Percentiles rank a stretch among this genome's conserved stretches.
Evolutionary conservation across 2,113 vertebrate species (phyloP).

Genomic region (Sceloporus tristichus): DNA sequence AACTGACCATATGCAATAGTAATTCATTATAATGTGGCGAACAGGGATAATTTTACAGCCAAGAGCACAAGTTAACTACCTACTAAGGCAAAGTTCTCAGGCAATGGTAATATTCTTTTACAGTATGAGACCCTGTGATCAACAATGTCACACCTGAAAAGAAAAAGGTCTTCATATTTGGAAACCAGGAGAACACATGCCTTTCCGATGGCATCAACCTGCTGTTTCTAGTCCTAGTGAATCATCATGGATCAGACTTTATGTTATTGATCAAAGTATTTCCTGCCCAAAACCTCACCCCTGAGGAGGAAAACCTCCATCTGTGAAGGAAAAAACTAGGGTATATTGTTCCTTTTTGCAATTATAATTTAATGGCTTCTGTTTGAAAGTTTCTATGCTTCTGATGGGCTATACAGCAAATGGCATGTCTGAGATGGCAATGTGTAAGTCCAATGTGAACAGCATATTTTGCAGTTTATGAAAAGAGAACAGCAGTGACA

Average conservation of each 20-base stretch:
- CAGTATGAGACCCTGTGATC: constrained; percentile 18
- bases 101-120: constrained; percentile 20
- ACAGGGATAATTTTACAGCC: neutral
- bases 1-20: neutral
- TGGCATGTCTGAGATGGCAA: neutral
- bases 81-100: neutral
- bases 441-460: neutral
- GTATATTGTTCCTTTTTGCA: neutral
- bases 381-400: constrained; percentile 19
- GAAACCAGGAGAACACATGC: neutral
- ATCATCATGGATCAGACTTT: constrained; percentile 19
- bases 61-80: neutral
- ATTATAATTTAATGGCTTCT: neutral
- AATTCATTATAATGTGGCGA: neutral
- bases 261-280: constrained; percentile 39
- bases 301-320: neutral
- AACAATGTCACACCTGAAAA: neutral
- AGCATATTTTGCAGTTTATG: constrained; percentile 10
- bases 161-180: neutral
- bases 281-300: constrained; percentile 7
- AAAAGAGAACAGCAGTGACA: neutral
- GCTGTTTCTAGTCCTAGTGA: constrained; percentile 23
- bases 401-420: constrained; percentile 3
- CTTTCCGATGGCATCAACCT: constrained; percentile 17
- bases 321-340: neutral